Evolutionary conservation across 2,113 vertebrate species (phyloP), one percentile per base, ranked within the genome.

Genomic region (Equus quagga): DNA sequence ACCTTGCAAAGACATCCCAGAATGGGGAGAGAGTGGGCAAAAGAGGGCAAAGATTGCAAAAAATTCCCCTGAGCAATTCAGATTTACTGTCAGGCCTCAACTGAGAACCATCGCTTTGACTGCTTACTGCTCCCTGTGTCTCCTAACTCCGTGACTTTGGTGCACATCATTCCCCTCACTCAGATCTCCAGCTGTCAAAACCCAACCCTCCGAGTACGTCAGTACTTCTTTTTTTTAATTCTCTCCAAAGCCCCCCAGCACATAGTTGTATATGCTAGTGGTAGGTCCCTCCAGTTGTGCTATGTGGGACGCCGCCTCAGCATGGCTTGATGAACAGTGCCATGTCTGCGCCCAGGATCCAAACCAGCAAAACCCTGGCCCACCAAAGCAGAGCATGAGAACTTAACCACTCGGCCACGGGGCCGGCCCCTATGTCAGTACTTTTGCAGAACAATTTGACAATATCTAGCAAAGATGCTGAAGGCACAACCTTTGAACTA

Each of bases 181-280:
- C 19, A 87, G 83, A 79, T 60, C 17, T 54, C 51, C 79, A 46
- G 33, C 85, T 87, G 51, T 92, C 89, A 96, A 76, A 97, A 83
- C 75, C 81, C 41, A 84, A 73, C 33, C 65, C 24, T 46, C 26
- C 75, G 60, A n/a, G 23, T 46, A 18, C 36, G 36, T 41, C 36
- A 41, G 36, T 41, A 41, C 36, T 41, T 41, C 36, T 41, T 41
- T 41, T 41, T 41, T 41, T 41, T 41, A 41, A 41, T 41, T 41
- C 36, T 41, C 36, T 41, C 36, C 36, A 41, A 41, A 41, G 36
- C 36, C 36, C 36, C 36, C 36, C 36, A 41, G 36, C 36, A 41
- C 36, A 41, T 41, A 41, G 36, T 41, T 41, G 36, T 41, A 41
- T 41, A 41, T 41, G 3, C 36, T 41, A 41, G 36, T 41, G 36